Base-by-base conservation (phyloP, 2,888 invertebrate species). In the Unio delphinus region DNA sequence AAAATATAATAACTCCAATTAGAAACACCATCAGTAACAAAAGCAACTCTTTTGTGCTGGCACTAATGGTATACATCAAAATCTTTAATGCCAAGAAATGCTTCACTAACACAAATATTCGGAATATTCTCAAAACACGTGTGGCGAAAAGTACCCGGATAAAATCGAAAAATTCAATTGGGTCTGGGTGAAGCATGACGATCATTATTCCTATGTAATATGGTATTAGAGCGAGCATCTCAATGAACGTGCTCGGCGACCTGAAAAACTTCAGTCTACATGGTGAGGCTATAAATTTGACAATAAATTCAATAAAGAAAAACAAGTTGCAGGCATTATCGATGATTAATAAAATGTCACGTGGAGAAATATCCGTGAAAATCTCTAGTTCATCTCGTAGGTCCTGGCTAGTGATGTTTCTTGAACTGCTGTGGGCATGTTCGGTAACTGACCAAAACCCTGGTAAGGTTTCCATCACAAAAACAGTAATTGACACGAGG, bases 71-170 rank as follows among this genome's bases (percentile, higher is more conserved):
- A 57, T 82, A 82, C 30, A 83, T 79, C 20, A 83, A 70, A 45
- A 83, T 80, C 66, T 83, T 83, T 30, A 83, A 72, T 54, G 82
- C 83, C 26, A 80, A 68, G 57, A 82, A 80, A 65, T 83, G 83
- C 63, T 82, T 81, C 80, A 82, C 80, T 6, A 83, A 64, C 8
- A 80, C 76, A 67, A 83, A 83, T 56, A 83, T 82, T 17, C 82
- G 73, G 34, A 83, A 82, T 55, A 83, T 83, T 63, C 82, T 65
- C 28, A 82, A 61, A 17, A 83, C 78, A 64, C 81, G 72, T 1
- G 78, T 73, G 6, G 81, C 80, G 58, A 82, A 76, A 18, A 82
- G 70, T 15, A 83, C 72, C 55, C 81, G 70, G 17, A 83, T 75
- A 18, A 82, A 64, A 23, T 74, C 72, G 55, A 81, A 81, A 18